phyloP scores from a whole-genome alignment of 2,113 vertebrate genomes.

The Mungos mungo region DNA sequence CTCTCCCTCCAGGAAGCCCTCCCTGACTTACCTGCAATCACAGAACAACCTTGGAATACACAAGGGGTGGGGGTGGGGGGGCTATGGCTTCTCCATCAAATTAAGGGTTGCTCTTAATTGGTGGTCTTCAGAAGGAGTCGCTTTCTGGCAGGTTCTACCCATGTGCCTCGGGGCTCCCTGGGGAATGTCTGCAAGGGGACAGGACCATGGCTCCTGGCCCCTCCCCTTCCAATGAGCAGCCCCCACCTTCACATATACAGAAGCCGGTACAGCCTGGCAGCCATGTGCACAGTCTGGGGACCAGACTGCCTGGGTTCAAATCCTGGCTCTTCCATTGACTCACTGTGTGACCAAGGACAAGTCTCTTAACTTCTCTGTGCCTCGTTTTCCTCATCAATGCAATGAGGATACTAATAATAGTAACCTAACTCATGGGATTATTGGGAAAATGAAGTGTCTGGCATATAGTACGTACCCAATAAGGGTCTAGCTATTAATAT shows the following conservation, averaged over 20 bases:
- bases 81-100: neutral
- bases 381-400: neutral
- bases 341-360: neutral
- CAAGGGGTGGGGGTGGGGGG: too few species aligned
- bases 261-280: neutral
- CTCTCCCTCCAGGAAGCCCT: neutral
- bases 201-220: neutral
- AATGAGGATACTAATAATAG: neutral
- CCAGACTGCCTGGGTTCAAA: neutral
- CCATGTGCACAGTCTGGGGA: neutral
- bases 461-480: neutral
- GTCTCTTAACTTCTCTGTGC: neutral
- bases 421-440: neutral
- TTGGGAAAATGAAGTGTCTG: neutral
- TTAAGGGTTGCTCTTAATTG: neutral
- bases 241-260: neutral
- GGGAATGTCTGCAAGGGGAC: neutral
- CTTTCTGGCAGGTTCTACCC: neutral
- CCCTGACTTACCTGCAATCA: neutral
- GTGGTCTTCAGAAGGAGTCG: neutral
- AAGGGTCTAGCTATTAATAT: neutral
- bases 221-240: neutral
- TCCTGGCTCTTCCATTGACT: neutral
- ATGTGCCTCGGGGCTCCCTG: neutral
- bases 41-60: neutral